phyloP scores from a whole-genome alignment of 2,113 vertebrate genomes.

The Ctenodactylus gundi region DNA sequence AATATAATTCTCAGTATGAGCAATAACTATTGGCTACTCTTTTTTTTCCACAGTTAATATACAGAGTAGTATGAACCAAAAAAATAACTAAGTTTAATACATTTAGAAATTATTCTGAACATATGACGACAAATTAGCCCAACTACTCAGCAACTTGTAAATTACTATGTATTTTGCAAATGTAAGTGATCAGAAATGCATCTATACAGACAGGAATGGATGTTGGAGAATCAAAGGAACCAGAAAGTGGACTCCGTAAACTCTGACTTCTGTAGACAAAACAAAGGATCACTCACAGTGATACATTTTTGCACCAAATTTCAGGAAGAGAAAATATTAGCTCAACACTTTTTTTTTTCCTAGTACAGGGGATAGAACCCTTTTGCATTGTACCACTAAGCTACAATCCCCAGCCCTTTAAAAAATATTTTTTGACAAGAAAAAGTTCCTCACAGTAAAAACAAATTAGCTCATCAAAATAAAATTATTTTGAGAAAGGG shows the following conservation, averaged over 20 bases:
- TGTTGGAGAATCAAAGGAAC: neutral
- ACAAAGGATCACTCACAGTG: neutral
- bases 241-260: neutral
- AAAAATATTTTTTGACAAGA: neutral
- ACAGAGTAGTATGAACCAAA: neutral
- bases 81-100: neutral
- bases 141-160: neutral
- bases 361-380: neutral
- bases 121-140: neutral
- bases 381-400: neutral
- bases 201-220: neutral
- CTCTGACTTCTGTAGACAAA: neutral
- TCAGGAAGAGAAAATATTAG: neutral
- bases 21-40: neutral
- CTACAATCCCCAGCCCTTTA: neutral
- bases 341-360: neutral
- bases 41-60: neutral
- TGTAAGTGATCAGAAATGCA: neutral
- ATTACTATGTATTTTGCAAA: neutral
- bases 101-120: neutral
- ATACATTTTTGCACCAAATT: neutral
- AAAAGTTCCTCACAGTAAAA: neutral
- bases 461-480: too few relatives aligned
- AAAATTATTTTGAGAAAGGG: neutral
- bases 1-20: neutral